Conservation (phyloP, 2,113 vertebrate species). For the Oxyura jamaicensis region DNA sequence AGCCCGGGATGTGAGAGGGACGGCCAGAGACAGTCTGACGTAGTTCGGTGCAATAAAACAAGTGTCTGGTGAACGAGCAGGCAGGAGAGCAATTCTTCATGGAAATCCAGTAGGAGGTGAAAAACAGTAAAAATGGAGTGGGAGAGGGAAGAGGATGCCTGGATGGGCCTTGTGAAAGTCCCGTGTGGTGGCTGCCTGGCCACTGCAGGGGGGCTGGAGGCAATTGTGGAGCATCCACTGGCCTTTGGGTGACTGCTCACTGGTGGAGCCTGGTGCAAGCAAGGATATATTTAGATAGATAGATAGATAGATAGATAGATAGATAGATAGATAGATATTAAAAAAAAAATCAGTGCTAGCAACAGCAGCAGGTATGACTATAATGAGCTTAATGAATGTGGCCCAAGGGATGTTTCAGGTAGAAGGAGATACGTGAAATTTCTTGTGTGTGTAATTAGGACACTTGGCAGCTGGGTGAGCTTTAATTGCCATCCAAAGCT, state of each 20-base stretch:
- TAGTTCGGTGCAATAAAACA: fast-evolving
- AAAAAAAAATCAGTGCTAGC: not conserved
- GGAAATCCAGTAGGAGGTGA: not conserved
- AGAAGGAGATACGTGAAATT: constrained; percentile 5
- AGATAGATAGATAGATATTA: no score
- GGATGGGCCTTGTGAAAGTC: not conserved
- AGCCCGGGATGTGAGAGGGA: fast-evolving
- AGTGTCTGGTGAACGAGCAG: fast-evolving
- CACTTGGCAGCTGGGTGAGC: constrained; percentile 36
- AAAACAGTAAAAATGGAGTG: not conserved
- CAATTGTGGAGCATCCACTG: fast-evolving
- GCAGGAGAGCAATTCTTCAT: not conserved
- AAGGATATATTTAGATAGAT: not conserved
- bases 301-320: no score
- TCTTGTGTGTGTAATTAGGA: constrained; percentile 34
- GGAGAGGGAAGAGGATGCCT: not conserved
- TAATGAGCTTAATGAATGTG: constrained; percentile 27
- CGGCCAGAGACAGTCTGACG: fast-evolving
- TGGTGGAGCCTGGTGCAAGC: not conserved
- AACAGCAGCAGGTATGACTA: not conserved
- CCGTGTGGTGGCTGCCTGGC: not conserved
- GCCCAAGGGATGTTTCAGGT: constrained; percentile 18
- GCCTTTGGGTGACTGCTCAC: not conserved
- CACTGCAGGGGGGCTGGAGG: not conserved
- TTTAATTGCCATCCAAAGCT: constrained; percentile 51